Base-by-base conservation (phyloP, 2,113 vertebrate species). In the Eurystomus gularis region DNA sequence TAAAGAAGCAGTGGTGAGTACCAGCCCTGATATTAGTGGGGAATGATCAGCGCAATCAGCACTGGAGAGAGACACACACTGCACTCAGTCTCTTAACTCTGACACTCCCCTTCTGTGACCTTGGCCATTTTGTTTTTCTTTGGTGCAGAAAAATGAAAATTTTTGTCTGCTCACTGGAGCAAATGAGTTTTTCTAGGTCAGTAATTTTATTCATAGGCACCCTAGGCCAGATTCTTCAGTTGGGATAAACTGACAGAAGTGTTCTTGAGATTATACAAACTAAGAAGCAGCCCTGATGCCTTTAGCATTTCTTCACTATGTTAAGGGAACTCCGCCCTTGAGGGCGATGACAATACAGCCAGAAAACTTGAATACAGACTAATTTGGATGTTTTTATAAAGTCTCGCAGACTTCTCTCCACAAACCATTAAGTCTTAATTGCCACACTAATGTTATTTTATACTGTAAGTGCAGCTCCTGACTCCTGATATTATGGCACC, bases 391-490 rank as follows among this genome's bases (percentile, higher is more conserved):
- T 94, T 95, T 97, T 97, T 93, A 94, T 95, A 94, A 96, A 94
- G 82, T 78, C 90, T 96, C 91, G 85, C 40, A 96, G 89, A 82
- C 66, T 94, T 97, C 79, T 82, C 29, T 97, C 64, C 73, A 95
- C 89, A 97, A 96, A 82, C 95, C 82, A 89, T 97, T 97, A 96
- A 94, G 85, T 90, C 80, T 60, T 97, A 97, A 97, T 97, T 97
- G 93, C 86, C 94, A 85, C 60, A 78, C 91, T 97, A 97, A 97
- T 95, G 92, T 97, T 97, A 95, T 97, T 97, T 96, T 95, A 96
- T 93, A 92, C 79, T 81, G 91, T 94, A 96, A 97, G 88, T 78
- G 87, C 61, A 83, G 87, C 33, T 96, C 75, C 80, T 0, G 1
- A 86, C 48, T 87, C 73, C 73, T 65, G 60, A 24, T 89, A 55